Evolutionary conservation across 2,113 vertebrate species (phyloP).

Genomic region (Channa maculata): DNA sequence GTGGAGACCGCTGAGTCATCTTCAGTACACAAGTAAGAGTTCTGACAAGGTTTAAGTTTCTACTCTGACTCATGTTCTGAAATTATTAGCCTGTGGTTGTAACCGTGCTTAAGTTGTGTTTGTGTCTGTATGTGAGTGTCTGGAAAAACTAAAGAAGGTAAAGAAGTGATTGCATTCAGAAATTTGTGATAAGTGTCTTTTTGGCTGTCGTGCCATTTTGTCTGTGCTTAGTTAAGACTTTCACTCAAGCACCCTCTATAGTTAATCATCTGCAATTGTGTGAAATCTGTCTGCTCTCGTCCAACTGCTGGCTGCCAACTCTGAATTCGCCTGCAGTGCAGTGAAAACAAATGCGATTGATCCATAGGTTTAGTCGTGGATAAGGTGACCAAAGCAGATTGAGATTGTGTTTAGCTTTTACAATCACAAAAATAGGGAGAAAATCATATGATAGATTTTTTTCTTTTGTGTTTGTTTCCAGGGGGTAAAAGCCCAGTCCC

Average conservation of each 20-base stretch:
- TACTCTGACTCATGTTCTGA: constrained; percentile 34
- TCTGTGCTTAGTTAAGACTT: constrained; percentile 37
- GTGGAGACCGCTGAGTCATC: constrained; percentile 49
- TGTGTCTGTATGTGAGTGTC: background rate
- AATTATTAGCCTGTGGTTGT: constrained; percentile 18
- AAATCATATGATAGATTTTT: constrained; percentile 24
- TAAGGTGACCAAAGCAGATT: background rate
- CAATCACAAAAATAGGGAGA: background rate
- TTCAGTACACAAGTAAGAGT: constrained; percentile 7
- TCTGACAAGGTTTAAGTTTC: constrained; percentile 32
- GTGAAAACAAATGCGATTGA: constrained; percentile 11
- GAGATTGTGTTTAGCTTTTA: constrained; percentile 11
- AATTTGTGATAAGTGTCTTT: constrained; percentile 46
- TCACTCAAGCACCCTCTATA: constrained; percentile 41
- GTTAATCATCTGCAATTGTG: constrained; percentile 71
- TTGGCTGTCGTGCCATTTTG: constrained; percentile 21
- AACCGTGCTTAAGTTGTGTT: background rate
- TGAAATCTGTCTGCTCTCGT: constrained; percentile 41
- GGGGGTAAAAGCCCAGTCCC: constrained; percentile 41
- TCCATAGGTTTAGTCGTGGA: constrained; percentile 7
- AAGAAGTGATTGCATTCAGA: constrained; percentile 61
- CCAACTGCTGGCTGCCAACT: constrained; percentile 26
- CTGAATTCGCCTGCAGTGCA: constrained; percentile 23
- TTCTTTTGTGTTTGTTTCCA: constrained; percentile 10
- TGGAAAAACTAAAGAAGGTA: too few species aligned